A percentile compares a stretch with the other conserved stretches of the same genome.
Evolutionary conservation across 2,113 vertebrate species (phyloP).

Genomic region (Aegotheles bennettii): DNA sequence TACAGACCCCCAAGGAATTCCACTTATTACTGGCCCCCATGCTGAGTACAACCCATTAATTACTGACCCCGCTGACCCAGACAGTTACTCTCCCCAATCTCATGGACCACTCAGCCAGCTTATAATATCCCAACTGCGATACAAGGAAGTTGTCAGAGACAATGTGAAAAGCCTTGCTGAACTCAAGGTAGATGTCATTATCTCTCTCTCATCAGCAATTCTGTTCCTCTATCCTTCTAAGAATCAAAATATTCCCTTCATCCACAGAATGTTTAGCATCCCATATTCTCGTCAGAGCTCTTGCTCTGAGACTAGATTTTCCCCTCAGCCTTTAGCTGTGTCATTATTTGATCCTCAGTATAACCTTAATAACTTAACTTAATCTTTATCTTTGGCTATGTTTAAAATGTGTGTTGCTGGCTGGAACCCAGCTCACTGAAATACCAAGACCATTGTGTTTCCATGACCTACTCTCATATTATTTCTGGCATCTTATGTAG

Average conservation of each 20-base stretch:
- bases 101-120: not conserved
- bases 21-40: not conserved
- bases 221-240: not conserved
- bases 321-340: not conserved
- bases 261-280: not conserved
- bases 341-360: not conserved
- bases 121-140: not conserved
- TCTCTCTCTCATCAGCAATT: not conserved
- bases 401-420: not conserved
- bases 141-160: not conserved
- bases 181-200: not conserved
- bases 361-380: not conserved
- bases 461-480: not conserved
- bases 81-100: not conserved
- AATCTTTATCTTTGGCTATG: not conserved
- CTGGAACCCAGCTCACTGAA: not conserved
- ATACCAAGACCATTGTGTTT: not conserved
- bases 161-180: not conserved
- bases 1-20: not conserved
- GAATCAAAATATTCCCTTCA: constrained; percentile 7
- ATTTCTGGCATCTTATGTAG: not conserved
- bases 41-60: not conserved
- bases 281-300: not conserved
- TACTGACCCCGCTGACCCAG: not conserved
- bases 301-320: not conserved